Percentiles rank a stretch among this genome's conserved stretches.
phyloP scores from a whole-genome alignment of 2,113 vertebrate species.

The Mola mola region DNA sequence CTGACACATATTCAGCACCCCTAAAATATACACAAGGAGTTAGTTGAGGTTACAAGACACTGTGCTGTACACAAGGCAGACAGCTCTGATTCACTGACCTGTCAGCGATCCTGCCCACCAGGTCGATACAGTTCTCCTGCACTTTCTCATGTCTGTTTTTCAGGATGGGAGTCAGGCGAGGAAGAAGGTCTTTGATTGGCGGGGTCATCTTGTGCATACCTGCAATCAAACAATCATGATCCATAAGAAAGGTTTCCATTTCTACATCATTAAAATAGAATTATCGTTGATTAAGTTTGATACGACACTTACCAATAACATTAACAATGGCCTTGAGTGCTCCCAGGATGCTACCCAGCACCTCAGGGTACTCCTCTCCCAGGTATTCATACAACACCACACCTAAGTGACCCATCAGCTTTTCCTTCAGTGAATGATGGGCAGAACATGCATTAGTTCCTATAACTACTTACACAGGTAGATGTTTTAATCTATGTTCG shows the following conservation, averaged over 20 bases:
- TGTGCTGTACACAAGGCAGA: not conserved
- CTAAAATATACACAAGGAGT: constrained; percentile 73
- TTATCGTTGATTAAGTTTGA: not conserved
- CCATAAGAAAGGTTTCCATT: not conserved
- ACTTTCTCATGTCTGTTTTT: constrained; percentile 99
- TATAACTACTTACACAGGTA: no score
- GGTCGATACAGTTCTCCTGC: constrained; percentile 98
- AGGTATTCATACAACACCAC: constrained; percentile 98
- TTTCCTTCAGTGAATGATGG: constrained; percentile 84
- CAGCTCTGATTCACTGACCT: constrained; percentile 79
- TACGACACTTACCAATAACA: constrained; percentile 89
- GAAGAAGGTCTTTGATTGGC: constrained; percentile 97
- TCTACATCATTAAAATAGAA: no score
- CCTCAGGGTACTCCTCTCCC: constrained; percentile 98
- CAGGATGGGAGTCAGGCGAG: constrained; percentile 95
- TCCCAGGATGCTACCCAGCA: constrained; percentile 97
- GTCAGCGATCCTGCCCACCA: constrained; percentile 97
- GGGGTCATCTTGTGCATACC: constrained; percentile 99
- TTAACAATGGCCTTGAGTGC: constrained; percentile 98
- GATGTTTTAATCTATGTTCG: not conserved
- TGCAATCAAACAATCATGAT: constrained; percentile 42
- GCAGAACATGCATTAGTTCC: not conserved
- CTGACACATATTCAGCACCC: constrained; percentile 98
- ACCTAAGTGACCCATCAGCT: constrained; percentile 98
- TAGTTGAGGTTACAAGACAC: no score